Conservation (phyloP, 2,888 invertebrate genomes). For the Diabrotica balteata region DNA sequence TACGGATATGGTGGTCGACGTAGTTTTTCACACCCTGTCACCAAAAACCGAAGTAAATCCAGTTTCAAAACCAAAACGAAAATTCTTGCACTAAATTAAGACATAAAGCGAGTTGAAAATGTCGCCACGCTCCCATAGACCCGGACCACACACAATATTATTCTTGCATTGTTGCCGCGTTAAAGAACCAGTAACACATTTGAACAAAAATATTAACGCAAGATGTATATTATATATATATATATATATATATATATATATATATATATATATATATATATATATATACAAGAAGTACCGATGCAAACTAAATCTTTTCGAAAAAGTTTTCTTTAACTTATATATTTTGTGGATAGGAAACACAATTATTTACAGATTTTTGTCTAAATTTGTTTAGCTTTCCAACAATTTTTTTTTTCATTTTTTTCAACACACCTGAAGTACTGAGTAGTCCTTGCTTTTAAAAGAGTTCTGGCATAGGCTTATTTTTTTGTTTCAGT, state of each 20-base stretch:
- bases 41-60: slow-evolving; percentile 15
- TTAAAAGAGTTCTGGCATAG: too few relatives aligned
- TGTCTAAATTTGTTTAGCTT: too few relatives aligned
- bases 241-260: neutral
- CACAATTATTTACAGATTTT: too few relatives aligned
- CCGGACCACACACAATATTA: slow-evolving; percentile 18
- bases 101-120: slow-evolving; percentile 13
- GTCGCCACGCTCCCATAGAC: slow-evolving; percentile 17
- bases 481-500: too few relatives aligned
- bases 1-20: neutral
- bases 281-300: too few relatives aligned
- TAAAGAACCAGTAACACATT: neutral
- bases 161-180: neutral
- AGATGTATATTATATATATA: neutral
- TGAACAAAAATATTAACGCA: neutral
- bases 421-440: too few relatives aligned
- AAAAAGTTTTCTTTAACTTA: too few relatives aligned
- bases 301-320: too few relatives aligned
- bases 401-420: too few relatives aligned
- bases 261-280: too few relatives aligned
- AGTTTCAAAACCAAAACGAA: slow-evolving; percentile 7
- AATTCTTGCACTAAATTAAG: slow-evolving; percentile 13
- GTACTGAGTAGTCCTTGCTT: too few relatives aligned
- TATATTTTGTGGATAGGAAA: too few relatives aligned
- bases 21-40: slow-evolving; percentile 10